Evolutionary conservation across 2,797 vertebrate genomes (phyloP), one percentile per base, ranked within the genome.

Genomic region (Pogoniulus pusillus): DNA sequence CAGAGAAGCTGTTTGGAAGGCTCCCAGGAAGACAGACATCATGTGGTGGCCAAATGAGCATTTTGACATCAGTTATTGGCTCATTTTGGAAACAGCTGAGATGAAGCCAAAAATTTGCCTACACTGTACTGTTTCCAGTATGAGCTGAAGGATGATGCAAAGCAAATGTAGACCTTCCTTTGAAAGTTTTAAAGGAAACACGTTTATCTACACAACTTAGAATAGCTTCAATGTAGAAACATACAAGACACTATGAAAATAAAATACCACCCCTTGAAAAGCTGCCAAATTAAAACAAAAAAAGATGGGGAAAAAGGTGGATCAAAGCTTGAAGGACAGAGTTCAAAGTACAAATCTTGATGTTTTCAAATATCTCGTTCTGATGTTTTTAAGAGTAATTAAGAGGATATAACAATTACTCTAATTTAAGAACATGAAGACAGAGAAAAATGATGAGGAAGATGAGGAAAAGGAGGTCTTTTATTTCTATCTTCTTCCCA

Each of bases 21-120:
- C 91, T 95, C 82, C 93, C 77, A 64, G 57, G 94, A 87, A 85
- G 72, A 85, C 74, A 95, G 74, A 75, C 45, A 91, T 85, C 80
- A 95, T 93, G 75, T 93, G 93, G 85, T 95, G 69, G 94, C 93
- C 94, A 96, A 96, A 96, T 94, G 96, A 96, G 24, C 37, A 7
- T 91, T 94, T 78, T 93, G 86, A 96, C 72, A 91, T 93, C 78
- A 90, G 63, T 60, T 94, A 49, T 17, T 89, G 58, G 58, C 77
- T 85, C 62, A 41, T 34, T 91, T 91, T 32, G 34, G 70, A 95
- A 95, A 94, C 34, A 82, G 39, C 55, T 91, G 65, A 93, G 88
- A 85, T 85, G 37, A 88, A 88, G 78, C 82, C 91, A 93, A 90
- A 92, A 66, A 39, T 43, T 91, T 93, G 87, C 74, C 70, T 93